Evolutionary conservation across 1,140 invertebrate species (phyloP).

Genomic region (Pseudomyrmex flavicornis): DNA sequence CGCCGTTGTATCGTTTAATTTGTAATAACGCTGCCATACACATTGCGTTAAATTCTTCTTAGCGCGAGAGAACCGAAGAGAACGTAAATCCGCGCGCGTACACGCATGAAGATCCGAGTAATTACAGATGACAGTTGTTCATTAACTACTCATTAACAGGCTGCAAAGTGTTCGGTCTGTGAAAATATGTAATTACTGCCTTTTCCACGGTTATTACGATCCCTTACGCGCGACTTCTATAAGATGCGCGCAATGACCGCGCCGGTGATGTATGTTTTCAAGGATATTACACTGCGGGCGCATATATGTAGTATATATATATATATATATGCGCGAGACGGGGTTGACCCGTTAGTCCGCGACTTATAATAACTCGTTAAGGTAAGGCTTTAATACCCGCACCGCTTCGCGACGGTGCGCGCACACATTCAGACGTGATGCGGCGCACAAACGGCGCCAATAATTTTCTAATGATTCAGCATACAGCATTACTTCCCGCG

Average conservation of each 20-base stretch:
- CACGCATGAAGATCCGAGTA: constrained; percentile 57
- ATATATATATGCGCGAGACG: neutral
- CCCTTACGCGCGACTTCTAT: constrained; percentile 29
- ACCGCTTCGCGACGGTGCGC: neutral
- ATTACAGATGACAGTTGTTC: constrained; percentile 69
- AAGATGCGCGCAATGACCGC: constrained; percentile 39
- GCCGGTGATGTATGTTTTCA: constrained; percentile 53
- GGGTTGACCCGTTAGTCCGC: constrained; percentile 46
- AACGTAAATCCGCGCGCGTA: constrained; percentile 25
- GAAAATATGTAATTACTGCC: constrained; percentile 59
- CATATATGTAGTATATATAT: neutral
- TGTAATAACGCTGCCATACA: constrained; percentile 44
- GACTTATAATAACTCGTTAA: constrained; percentile 61
- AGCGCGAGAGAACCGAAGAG: neutral
- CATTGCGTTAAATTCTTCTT: constrained; percentile 3
- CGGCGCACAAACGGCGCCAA: constrained; percentile 37
- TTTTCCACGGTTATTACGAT: constrained; percentile 59
- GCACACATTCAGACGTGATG: constrained; percentile 37
- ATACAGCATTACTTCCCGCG: constrained; percentile 26
- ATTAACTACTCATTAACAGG: constrained; percentile 64
- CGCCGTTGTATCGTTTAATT: constrained; percentile 61
- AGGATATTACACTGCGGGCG: constrained; percentile 50
- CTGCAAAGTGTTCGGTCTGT: constrained; percentile 28
- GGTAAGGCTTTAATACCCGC: constrained; percentile 37
- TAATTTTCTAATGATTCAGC: constrained; percentile 56